Conservation (phyloP, 2,888 invertebrate species). For the Proisotoma minuta region DNA sequence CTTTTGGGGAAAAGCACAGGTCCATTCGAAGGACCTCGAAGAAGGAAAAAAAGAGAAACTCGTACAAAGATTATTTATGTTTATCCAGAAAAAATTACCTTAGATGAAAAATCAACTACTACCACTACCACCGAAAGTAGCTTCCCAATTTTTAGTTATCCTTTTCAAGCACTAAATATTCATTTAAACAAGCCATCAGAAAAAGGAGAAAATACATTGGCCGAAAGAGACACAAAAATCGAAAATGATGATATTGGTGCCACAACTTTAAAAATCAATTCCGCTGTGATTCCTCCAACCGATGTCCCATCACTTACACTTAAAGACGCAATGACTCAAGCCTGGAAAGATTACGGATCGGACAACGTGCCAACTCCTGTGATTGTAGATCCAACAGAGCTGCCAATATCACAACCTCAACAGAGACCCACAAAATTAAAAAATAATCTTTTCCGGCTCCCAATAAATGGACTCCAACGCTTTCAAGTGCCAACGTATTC, state of each 20-base stretch:
- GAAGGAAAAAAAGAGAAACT: constrained; percentile 14
- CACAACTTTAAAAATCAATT: neutral
- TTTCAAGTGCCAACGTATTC: constrained; percentile 13
- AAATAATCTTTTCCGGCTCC: neutral
- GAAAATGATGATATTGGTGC: neutral
- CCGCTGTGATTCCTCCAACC: neutral
- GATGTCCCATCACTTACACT: neutral
- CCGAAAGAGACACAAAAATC: neutral
- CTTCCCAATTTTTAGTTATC: neutral
- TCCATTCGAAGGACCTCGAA: constrained; percentile 24
- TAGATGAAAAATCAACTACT: neutral
- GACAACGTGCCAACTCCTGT: neutral
- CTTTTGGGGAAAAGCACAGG: constrained; percentile 14
- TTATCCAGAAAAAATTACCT: neutral
- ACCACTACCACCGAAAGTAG: neutral
- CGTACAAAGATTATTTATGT: neutral
- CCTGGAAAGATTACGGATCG: neutral
- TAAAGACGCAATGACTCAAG: neutral
- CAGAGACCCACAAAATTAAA: neutral
- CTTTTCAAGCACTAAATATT: neutral
- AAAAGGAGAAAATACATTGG: neutral
- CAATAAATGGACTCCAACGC: too few relatives aligned
- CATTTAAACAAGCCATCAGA: neutral
- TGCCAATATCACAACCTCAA: neutral
- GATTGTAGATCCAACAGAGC: neutral